Evolutionary conservation across 53 echinoderm and acorn worm species (phyloP), one percentile per base, ranked within the genome.

Genomic region (Astropecten irregularis): DNA sequence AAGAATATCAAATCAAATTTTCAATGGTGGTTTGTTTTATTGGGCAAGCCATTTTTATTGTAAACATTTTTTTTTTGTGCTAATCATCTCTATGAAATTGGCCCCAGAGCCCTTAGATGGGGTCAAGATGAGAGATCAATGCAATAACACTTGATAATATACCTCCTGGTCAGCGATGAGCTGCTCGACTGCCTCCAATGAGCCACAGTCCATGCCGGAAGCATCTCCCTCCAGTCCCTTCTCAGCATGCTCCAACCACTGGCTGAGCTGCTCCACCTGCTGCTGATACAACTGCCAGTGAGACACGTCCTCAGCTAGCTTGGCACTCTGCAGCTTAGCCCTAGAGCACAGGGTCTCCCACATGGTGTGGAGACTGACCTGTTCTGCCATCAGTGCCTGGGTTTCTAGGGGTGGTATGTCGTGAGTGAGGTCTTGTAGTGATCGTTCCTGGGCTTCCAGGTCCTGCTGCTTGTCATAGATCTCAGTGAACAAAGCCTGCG

Each of bases 231-330:
- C 85, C 56, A 91, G 90, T 47, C 61, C 85, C 32, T 67, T 18
- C 37, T 94, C 86, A 2, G 91, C 81, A 21, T 39, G 30, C 23
- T 63, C 56, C 34, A 94, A 42, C 91, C 91, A 91, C 1, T 82
- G 61, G 55, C 58, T 51, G 58, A 94, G 65, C 82, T 91, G 88
- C 77, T 83, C 33, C 55, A 91, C 82, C 67, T 86, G 57, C 19
- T 73, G 50, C 63, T 88, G 94, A 50, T 94, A 83, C 15, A 39
- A 67, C 55, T 94, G 84, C 91, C 91, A 86, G 37, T 88, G 69
- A 2, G 91, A 85, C 11, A 88, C 91, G 49, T 83, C 66, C 30
- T 85, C 77, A 31, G 81, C 37, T 14, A 94, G 88, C 54, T 49
- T 57, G 27, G 62, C 40, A 58, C 76, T 47, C 22, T 70, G 83